These are phyloP conservation scores for Vimba vimba DNA, from an alignment of 2,113 vertebrate species.

Conservation along the genomic window DNA sequence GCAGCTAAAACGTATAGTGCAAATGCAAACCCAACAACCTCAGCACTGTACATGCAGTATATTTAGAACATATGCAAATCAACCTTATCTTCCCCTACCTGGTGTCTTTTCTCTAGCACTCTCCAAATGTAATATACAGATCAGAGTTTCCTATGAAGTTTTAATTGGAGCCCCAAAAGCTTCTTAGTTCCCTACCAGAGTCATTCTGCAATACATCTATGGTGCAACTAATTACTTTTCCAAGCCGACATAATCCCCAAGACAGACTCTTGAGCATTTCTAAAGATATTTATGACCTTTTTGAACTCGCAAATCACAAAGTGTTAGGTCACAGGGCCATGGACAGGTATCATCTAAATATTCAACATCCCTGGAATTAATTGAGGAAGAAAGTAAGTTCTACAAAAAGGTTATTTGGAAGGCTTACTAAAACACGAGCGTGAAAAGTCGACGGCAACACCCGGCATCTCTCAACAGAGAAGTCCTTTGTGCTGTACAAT, in stretches of 20 bases:
- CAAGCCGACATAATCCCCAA: slow-evolving; percentile 20
- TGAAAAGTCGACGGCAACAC: neutral
- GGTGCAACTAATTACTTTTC: slow-evolving; percentile 34
- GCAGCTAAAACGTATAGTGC: neutral
- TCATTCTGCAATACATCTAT: slow-evolving; percentile 18
- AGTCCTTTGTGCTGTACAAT: slow-evolving; percentile 34
- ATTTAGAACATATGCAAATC: slow-evolving; percentile 31
- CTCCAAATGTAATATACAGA: slow-evolving; percentile 26
- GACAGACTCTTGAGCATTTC: slow-evolving; percentile 1
- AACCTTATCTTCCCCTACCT: neutral
- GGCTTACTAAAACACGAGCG: slow-evolving; percentile 16
- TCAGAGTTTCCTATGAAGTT: slow-evolving; percentile 1
- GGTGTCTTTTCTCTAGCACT: neutral
- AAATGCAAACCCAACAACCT: slow-evolving; percentile 6
- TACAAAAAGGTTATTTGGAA: slow-evolving; percentile 13
- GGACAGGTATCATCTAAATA: slow-evolving; percentile 25
- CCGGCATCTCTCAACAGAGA: neutral
- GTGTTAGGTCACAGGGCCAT: neutral
- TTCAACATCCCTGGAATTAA: neutral
- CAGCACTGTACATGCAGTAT: slow-evolving; percentile 19
- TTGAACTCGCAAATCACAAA: slow-evolving; percentile 11
- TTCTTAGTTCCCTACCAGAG: slow-evolving; percentile 9
- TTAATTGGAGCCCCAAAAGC: slow-evolving; percentile 29
- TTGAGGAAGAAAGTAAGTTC: neutral
- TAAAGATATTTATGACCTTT: slow-evolving; percentile 31